Percentiles rank a stretch among this genome's conserved stretches.
Conservation (phyloP, 2,797 vertebrate species). For the Heteromormyrus szaboi region DNA sequence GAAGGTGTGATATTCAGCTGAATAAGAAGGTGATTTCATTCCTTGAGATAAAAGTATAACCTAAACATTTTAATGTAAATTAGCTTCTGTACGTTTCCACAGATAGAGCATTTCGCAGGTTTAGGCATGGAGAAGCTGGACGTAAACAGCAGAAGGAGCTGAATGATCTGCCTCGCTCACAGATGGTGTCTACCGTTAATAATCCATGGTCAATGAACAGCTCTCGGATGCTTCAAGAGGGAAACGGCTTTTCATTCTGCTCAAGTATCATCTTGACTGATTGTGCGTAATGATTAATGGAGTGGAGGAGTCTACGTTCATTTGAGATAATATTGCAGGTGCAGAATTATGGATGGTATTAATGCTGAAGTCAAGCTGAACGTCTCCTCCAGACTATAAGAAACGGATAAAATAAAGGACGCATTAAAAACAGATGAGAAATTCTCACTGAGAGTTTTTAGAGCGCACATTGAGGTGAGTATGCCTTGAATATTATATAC, state of each 20-base stretch:
- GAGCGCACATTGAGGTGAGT: background rate
- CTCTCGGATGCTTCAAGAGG: background rate
- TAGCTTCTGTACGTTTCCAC: background rate
- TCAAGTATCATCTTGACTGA: slow-evolving; percentile 9
- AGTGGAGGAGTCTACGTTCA: background rate
- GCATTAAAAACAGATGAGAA: slow-evolving; percentile 1
- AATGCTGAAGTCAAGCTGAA: background rate
- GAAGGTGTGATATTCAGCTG: background rate
- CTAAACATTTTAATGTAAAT: background rate
- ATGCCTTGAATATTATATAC: slow-evolving; percentile 7
- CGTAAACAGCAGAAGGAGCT: background rate
- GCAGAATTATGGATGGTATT: background rate
- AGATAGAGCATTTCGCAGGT: background rate
- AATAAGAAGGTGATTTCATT: background rate
- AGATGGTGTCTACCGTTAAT: background rate
- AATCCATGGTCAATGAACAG: background rate
- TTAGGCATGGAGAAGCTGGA: background rate
- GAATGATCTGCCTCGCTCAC: background rate
- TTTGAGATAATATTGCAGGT: slow-evolving; percentile 13
- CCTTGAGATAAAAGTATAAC: background rate
- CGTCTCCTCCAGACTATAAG: slow-evolving; percentile 1
- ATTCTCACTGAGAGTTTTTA: slow-evolving; percentile 1
- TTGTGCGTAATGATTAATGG: slow-evolving; percentile 2
- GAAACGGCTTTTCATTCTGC: background rate
- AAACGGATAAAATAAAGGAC: background rate